phyloP scores from a whole-genome alignment of 2,113 vertebrate genomes.

The Spizaetus ornatus region DNA sequence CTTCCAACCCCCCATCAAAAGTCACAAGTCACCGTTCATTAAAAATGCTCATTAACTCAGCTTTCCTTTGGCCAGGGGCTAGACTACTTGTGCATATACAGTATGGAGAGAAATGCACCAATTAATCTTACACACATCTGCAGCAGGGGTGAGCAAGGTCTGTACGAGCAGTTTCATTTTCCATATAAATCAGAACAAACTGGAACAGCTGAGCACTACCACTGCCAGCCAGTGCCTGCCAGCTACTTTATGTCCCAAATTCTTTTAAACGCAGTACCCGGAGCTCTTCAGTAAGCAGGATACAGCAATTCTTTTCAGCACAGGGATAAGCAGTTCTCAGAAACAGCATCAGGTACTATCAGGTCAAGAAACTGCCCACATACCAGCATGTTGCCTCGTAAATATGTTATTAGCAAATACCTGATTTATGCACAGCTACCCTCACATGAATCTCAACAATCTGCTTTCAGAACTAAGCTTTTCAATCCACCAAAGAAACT shows the following conservation, averaged over 20 bases:
- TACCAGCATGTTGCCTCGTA: not conserved
- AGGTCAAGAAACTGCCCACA: not conserved
- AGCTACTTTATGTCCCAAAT: constrained; percentile 49
- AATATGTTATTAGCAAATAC: not conserved
- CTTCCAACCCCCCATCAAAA: not conserved
- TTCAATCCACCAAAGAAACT: not conserved
- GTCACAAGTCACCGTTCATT: constrained; percentile 54
- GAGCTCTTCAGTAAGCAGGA: constrained; percentile 3
- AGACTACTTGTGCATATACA: not conserved
- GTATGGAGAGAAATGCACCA: not conserved
- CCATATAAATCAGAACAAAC: constrained; percentile 27
- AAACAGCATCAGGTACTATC: not conserved
- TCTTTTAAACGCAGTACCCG: not conserved
- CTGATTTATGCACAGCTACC: not conserved
- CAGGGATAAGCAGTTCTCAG: not conserved
- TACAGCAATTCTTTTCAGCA: not conserved
- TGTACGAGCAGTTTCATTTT: constrained; percentile 17
- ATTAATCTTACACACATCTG: constrained; percentile 48
- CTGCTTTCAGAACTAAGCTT: not conserved
- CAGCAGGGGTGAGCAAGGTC: not conserved
- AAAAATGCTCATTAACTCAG: constrained; percentile 57
- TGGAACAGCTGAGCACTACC: constrained; percentile 8
- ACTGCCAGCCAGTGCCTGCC: constrained; percentile 44
- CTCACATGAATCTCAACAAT: not conserved
- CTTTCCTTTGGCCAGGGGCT: constrained; percentile 33